These are phyloP conservation scores for Anas platyrhynchos DNA, from an alignment of 2,113 vertebrate genomes.

Conservation along the genomic window DNA sequence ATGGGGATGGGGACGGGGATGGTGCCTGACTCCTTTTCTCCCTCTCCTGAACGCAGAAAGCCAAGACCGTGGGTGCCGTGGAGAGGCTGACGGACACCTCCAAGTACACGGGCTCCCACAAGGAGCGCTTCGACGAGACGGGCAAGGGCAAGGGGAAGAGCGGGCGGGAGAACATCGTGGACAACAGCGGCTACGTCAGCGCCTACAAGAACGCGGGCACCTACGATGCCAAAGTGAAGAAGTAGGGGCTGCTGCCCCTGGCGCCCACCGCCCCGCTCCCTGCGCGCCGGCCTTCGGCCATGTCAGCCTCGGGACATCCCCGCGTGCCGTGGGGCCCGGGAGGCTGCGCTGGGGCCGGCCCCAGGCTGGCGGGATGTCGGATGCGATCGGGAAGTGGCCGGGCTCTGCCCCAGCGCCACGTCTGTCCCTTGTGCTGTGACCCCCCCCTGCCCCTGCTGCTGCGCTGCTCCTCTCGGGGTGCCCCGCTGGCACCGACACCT, in stretches of 20 bases:
- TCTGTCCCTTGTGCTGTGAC: not conserved
- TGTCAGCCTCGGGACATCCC: not conserved
- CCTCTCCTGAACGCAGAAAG: slow-evolving; percentile 80
- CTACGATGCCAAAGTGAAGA: slow-evolving; percentile 88
- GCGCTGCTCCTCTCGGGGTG: slow-evolving; percentile 2
- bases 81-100: slow-evolving; percentile 91
- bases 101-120: slow-evolving; percentile 94
- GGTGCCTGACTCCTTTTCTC: not conserved
- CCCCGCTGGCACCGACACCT: not conserved
- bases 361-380: not conserved
- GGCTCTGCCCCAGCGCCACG: not conserved
- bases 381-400: not conserved
- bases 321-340: not conserved
- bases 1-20: not conserved
- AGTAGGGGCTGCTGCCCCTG: slow-evolving; percentile 39
- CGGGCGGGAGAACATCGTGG: slow-evolving; percentile 90
- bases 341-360: not conserved
- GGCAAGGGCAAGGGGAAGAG: slow-evolving; percentile 91
- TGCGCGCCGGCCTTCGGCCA: accelerated
- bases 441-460: not conserved
- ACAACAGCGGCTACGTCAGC: slow-evolving; percentile 91
- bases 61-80: slow-evolving; percentile 83
- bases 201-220: slow-evolving; percentile 93
- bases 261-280: not conserved
- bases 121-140: slow-evolving; percentile 90